Conservation (phyloP, 2,797 vertebrate species). For the Dermochelys coriacea region DNA sequence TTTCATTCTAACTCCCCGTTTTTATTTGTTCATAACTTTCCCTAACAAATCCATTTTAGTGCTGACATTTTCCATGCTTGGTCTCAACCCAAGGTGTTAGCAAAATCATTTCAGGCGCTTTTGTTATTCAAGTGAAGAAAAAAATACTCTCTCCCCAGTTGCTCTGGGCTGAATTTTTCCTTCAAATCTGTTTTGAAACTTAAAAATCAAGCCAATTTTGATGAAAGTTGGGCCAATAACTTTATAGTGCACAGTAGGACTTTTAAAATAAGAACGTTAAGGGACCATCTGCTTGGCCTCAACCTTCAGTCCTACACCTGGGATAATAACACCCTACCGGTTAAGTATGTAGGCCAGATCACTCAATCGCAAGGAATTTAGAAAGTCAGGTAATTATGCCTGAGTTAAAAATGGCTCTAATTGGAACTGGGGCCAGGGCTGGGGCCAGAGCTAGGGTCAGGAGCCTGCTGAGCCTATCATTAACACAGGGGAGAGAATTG, state of each 20-base stretch:
- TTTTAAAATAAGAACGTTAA: conserved; percentile 57
- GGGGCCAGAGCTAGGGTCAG: neutral
- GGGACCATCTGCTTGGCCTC: conserved; percentile 69
- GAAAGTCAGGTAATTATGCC: conserved; percentile 8
- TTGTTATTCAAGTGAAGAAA: neutral
- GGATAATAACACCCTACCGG: conserved; percentile 36
- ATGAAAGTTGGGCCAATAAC: conserved; percentile 59
- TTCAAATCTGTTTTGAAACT: conserved; percentile 25
- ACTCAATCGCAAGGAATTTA: conserved; percentile 13
- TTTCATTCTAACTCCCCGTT: conserved; percentile 27
- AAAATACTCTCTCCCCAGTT: neutral
- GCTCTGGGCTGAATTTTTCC: conserved; percentile 57
- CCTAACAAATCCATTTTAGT: neutral
- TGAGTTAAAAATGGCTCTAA: neutral
- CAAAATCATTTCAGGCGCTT: conserved; percentile 15
- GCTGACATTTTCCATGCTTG: neutral
- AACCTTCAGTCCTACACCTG: conserved; percentile 51
- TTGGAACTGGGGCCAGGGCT: neutral
- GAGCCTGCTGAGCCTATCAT: neutral
- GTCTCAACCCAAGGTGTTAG: neutral
- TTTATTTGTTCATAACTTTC: conserved; percentile 26
- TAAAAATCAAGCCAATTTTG: conserved; percentile 60
- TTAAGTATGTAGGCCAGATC: conserved; percentile 45
- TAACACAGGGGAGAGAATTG: neutral
- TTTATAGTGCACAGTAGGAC: conserved; percentile 39